phyloP scores from a whole-genome alignment of 1,140 invertebrate genomes.

The Caerostris extrusa region DNA sequence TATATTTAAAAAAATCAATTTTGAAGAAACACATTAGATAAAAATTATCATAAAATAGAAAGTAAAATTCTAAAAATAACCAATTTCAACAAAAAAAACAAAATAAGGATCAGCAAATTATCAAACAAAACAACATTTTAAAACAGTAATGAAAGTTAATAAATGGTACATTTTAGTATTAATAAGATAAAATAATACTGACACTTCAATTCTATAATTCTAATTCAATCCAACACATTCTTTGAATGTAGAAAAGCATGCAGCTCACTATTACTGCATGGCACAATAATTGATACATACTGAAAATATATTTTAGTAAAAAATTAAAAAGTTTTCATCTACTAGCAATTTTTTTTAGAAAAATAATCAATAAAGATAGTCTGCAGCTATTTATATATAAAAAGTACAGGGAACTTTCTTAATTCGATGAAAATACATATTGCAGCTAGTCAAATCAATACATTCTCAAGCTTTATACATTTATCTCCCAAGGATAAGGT shows the following conservation, averaged over 20 bases:
- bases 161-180: background rate
- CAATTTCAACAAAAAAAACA: background rate
- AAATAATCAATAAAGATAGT: background rate
- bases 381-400: background rate
- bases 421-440: too few species aligned
- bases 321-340: background rate
- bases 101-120: background rate
- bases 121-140: background rate
- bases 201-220: background rate
- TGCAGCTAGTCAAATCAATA: too few species aligned
- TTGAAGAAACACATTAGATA: background rate
- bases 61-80: background rate
- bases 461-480: too few species aligned
- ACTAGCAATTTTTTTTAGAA: background rate
- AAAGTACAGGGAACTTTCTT: background rate
- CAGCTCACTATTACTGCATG: background rate
- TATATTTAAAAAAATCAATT: background rate
- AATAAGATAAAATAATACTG: constrained; percentile 26
- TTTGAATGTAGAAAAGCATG: background rate
- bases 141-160: background rate
- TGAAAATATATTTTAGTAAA: background rate
- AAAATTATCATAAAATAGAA: background rate
- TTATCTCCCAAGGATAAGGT: too few species aligned
- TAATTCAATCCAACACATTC: background rate
- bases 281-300: background rate